Evolutionary conservation across 2,113 vertebrate genomes (phyloP).

Genomic region (Tetrax tetrax): DNA sequence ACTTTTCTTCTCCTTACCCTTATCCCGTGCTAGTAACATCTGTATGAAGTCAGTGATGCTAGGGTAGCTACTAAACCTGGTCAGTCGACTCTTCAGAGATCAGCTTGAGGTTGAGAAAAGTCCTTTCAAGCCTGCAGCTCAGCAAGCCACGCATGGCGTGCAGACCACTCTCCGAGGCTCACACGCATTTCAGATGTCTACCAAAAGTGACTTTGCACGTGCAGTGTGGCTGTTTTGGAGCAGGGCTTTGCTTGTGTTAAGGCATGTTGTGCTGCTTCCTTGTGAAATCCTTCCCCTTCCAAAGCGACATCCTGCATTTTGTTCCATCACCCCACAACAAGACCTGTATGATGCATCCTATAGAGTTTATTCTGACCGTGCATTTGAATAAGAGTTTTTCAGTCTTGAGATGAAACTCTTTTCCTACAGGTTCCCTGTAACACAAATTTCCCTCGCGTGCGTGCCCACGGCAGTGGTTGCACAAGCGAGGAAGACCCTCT

Average conservation of each 20-base stretch:
- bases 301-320: not conserved
- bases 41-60: not conserved
- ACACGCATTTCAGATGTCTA: rapidly evolving
- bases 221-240: not conserved
- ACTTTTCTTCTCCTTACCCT: not conserved
- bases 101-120: not conserved
- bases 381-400: not conserved
- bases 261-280: not conserved
- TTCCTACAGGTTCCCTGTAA: not conserved
- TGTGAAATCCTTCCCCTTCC: not conserved
- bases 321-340: not conserved
- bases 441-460: not conserved
- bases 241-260: not conserved
- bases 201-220: not conserved
- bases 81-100: not conserved
- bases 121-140: not conserved
- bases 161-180: not conserved
- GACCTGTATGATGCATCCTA: not conserved
- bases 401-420: not conserved
- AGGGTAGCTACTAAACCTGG: not conserved
- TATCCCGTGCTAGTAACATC: not conserved
- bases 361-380: not conserved
- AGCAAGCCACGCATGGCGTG: rapidly evolving
- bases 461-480: not conserved
- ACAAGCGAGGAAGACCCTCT: not conserved